These are phyloP conservation scores for Alentia gelatinosa DNA, from an alignment of 2,888 invertebrate genomes.

Conservation along the genomic window DNA sequence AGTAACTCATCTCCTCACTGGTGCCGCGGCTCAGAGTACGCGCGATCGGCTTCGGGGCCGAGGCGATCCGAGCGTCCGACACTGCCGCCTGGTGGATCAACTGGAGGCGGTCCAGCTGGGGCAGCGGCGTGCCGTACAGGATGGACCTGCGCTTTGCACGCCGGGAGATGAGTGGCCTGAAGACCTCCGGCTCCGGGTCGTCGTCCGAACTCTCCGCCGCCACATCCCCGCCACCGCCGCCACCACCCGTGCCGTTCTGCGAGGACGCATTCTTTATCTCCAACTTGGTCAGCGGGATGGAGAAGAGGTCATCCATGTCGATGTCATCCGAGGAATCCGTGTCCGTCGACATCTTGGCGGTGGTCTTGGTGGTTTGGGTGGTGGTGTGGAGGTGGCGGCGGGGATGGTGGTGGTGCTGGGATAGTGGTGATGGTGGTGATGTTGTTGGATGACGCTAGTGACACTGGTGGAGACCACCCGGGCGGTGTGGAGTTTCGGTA, in stretches of 20 bases:
- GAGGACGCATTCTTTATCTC: not conserved
- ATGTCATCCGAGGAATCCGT: constrained; percentile 43
- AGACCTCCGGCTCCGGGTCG: not conserved
- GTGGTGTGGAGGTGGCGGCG: not conserved
- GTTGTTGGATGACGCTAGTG: no score
- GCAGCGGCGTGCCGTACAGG: constrained; percentile 47
- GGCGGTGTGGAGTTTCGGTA: no score
- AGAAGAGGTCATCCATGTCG: constrained; percentile 45
- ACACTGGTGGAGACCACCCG: no score
- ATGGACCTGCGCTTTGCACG: constrained; percentile 51
- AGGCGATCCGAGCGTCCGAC: not conserved
- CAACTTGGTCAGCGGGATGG: not conserved
- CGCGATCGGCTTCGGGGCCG: not conserved
- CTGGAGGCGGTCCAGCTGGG: not conserved
- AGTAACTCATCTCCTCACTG: constrained; percentile 25
- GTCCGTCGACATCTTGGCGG: not conserved
- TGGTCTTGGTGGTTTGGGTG: not conserved
- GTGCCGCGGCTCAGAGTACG: not conserved
- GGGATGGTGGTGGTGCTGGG: not conserved
- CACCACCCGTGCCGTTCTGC: not conserved
- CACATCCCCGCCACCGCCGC: not conserved
- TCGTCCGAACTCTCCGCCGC: constrained; percentile 34
- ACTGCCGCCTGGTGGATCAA: not conserved
- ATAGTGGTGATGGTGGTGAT: no score
- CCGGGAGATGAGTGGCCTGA: constrained; percentile 44